phyloP scores from a whole-genome alignment of 2,797 vertebrate genomes.

The Lacerta bilineata region DNA sequence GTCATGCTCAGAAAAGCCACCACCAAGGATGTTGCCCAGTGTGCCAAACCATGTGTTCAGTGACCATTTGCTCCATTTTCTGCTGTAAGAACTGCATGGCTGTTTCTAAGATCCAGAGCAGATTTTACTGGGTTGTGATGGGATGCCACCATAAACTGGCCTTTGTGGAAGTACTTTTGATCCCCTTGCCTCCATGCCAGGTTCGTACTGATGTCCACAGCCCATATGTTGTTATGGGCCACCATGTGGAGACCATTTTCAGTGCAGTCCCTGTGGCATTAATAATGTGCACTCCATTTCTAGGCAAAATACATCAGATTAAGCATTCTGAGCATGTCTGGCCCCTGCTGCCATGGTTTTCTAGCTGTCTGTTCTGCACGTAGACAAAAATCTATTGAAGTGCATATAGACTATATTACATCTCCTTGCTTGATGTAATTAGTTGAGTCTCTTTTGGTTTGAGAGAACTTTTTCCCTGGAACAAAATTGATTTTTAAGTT shows the following conservation, averaged over 20 bases:
- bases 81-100: background rate
- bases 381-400: slow-evolving; percentile 70
- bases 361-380: slow-evolving; percentile 55
- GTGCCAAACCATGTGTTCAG: background rate
- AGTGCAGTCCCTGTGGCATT: background rate
- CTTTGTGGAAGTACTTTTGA: background rate
- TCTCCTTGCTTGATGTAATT: slow-evolving; percentile 72
- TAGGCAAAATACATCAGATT: slow-evolving; percentile 51
- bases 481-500: slow-evolving; percentile 77
- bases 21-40: no score
- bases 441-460: slow-evolving; percentile 71
- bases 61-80: background rate
- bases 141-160: background rate
- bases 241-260: background rate
- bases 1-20: background rate
- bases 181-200: background rate
- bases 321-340: slow-evolving; percentile 38
- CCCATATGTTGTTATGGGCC: background rate
- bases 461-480: slow-evolving; percentile 72
- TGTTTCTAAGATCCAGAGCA: background rate
- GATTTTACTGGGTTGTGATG: background rate
- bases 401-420: slow-evolving; percentile 66
- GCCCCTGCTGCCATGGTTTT: slow-evolving; percentile 57
- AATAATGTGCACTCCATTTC: slow-evolving; percentile 1
- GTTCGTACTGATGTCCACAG: background rate